Evolutionary conservation across 2,797 vertebrate genomes (phyloP).

Genomic region (Sebastes iracundus): DNA sequence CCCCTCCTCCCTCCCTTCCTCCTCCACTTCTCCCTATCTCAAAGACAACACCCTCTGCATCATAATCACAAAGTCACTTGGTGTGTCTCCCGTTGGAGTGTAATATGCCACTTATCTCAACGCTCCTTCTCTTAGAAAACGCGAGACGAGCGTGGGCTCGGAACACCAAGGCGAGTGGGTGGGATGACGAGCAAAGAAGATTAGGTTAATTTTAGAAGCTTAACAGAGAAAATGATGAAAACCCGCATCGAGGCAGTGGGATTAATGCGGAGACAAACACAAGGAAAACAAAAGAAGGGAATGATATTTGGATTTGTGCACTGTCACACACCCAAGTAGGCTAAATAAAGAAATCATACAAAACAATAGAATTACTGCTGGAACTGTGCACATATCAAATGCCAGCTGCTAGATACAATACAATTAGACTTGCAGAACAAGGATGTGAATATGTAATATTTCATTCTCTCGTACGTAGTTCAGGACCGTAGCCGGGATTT

Average conservation of each 20-base stretch:
- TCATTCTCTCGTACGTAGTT: neutral
- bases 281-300: conserved; percentile 35
- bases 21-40: conserved; percentile 54
- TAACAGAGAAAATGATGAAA: conserved; percentile 37
- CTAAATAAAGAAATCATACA: conserved; percentile 44
- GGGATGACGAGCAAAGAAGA: conserved; percentile 44
- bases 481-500: neutral
- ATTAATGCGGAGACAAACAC: conserved; percentile 46
- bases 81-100: conserved; percentile 12
- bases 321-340: conserved; percentile 14
- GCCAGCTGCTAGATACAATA: conserved; percentile 4
- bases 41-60: conserved; percentile 68
- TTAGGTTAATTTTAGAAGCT: conserved; percentile 63
- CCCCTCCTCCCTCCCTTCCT: neutral
- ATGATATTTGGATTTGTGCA: conserved; percentile 52
- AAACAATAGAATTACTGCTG: conserved; percentile 61
- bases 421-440: conserved; percentile 12
- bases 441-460: conserved; percentile 5
- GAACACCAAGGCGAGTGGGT: conserved; percentile 38
- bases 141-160: conserved; percentile 4
- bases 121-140: conserved; percentile 18
- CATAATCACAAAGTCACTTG: conserved; percentile 44
- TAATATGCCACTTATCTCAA: conserved; percentile 40
- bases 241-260: neutral
- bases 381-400: conserved; percentile 47